Evolutionary conservation across 2,888 invertebrate species (phyloP).

Genomic region (Caenorhabditis imperialis): DNA sequence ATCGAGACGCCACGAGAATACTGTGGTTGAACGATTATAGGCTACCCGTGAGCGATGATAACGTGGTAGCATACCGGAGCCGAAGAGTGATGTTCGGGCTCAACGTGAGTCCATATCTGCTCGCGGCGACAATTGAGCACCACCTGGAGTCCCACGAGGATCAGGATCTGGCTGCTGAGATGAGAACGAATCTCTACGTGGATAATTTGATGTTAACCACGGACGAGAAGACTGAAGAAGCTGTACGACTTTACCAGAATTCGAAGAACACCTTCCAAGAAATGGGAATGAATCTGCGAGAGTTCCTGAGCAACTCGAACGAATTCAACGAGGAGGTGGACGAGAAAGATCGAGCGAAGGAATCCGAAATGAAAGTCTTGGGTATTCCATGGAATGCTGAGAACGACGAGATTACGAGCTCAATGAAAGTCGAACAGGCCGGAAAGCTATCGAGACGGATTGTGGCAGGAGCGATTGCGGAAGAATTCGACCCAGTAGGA

Average conservation of each 20-base stretch:
- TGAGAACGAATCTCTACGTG: constrained; percentile 56
- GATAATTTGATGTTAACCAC: constrained; percentile 58
- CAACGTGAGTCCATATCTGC: constrained; percentile 50
- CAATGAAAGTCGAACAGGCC: not conserved
- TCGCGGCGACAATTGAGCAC: constrained; percentile 37
- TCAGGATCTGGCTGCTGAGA: constrained; percentile 5
- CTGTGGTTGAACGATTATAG: constrained; percentile 47
- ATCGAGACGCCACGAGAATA: constrained; percentile 40
- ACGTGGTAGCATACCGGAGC: constrained; percentile 42
- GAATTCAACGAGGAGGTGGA: not conserved
- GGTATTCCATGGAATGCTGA: constrained; percentile 13
- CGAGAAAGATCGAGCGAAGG: constrained; percentile 2
- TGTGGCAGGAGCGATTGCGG: constrained; percentile 56
- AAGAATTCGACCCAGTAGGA: constrained; percentile 75
- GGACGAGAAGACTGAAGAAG: not conserved
- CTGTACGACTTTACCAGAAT: not conserved
- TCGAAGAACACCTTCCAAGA: constrained; percentile 30
- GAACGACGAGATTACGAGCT: not conserved
- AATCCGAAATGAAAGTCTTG: constrained; percentile 5
- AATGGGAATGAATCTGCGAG: constrained; percentile 52
- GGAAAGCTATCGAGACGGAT: not conserved
- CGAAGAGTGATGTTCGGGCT: constrained; percentile 55
- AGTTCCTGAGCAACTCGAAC: constrained; percentile 53
- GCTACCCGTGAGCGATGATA: constrained; percentile 18
- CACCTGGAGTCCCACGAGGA: constrained; percentile 31